phyloP scores from a whole-genome alignment of 2,113 vertebrate genomes.

The Pagrus major region DNA sequence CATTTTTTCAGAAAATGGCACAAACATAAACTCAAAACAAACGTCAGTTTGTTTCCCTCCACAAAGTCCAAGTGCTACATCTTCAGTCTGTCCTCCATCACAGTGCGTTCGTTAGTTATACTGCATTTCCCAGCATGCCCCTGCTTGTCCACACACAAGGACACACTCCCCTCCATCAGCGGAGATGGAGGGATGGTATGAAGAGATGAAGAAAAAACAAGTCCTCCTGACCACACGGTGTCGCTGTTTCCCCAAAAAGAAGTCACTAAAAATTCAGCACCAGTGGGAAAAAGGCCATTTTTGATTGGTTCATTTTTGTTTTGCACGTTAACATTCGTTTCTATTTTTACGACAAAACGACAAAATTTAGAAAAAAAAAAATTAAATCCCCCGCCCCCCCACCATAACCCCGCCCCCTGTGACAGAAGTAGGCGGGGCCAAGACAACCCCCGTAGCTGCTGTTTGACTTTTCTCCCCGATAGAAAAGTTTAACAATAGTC shows the following conservation, averaged over 20 bases:
- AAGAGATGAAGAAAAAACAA: constrained; percentile 37
- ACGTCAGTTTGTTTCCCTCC: constrained; percentile 10
- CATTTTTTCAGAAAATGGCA: constrained; percentile 34
- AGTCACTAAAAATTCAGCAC: constrained; percentile 77
- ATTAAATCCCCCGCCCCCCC: constrained; percentile 22
- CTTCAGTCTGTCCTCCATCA: constrained; percentile 30
- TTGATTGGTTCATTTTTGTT: constrained; percentile 68
- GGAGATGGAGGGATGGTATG: constrained; percentile 42
- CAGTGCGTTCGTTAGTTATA: constrained; percentile 52
- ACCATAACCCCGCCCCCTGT: not conserved
- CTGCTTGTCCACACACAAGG: constrained; percentile 51
- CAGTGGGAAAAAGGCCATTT: constrained; percentile 79
- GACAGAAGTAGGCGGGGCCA: not conserved
- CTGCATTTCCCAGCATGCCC: constrained; percentile 76
- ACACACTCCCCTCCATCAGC: constrained; percentile 43
- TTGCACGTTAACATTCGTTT: constrained; percentile 74
- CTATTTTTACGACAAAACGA: constrained; percentile 67
- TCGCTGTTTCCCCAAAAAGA: constrained; percentile 25
- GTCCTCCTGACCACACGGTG: constrained; percentile 33
- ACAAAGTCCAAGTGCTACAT: constrained; percentile 32
- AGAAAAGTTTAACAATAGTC: constrained; percentile 76
- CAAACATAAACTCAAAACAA: constrained; percentile 26
- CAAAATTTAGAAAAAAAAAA: constrained; percentile 36
- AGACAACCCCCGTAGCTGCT: constrained; percentile 19
- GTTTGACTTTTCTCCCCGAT: not conserved